Evolutionary conservation across 2,113 vertebrate genomes (phyloP).

Genomic region (Dendropsophus ebraccatus): DNA sequence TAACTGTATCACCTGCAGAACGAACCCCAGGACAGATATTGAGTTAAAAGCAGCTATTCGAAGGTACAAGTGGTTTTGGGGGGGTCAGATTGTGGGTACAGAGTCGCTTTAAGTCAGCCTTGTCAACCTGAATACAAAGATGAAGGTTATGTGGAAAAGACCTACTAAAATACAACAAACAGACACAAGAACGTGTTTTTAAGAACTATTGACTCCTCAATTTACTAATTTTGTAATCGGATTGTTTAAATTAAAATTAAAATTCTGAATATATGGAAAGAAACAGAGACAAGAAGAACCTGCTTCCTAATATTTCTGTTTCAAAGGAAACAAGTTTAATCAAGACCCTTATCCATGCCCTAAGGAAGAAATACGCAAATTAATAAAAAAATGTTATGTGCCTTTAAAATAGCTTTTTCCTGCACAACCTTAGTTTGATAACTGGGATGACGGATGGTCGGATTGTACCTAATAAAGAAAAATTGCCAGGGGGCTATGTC

Average conservation of each 20-base stretch:
- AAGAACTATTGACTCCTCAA: conserved; percentile 53
- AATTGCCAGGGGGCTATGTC: conserved; percentile 22
- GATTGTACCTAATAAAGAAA: conserved; percentile 36
- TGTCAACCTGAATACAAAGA: too few species aligned
- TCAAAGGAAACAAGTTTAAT: conserved; percentile 42
- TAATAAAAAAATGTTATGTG: conserved; percentile 19
- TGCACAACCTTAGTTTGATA: conserved; percentile 27
- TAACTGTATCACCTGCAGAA: too few species aligned
- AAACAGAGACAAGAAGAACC: conserved; percentile 2
- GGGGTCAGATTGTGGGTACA: too few species aligned
- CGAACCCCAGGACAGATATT: too few species aligned
- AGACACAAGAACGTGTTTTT: neutral
- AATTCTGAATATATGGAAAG: neutral
- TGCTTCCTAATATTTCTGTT: neutral
- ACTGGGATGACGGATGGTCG: neutral
- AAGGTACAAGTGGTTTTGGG: too few species aligned
- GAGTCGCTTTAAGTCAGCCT: too few species aligned
- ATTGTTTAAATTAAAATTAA: too few species aligned
- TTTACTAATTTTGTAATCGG: neutral
- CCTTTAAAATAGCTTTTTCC: neutral
- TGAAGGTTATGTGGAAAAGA: too few species aligned
- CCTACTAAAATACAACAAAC: too few species aligned
- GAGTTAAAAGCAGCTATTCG: too few species aligned
- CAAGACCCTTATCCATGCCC: conserved; percentile 28
- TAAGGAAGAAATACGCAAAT: neutral